A percentile compares a stretch with the other conserved stretches of the same genome.
Evolutionary conservation across 2,797 vertebrate species (phyloP).

Genomic region (Tauraco hartlaubi): DNA sequence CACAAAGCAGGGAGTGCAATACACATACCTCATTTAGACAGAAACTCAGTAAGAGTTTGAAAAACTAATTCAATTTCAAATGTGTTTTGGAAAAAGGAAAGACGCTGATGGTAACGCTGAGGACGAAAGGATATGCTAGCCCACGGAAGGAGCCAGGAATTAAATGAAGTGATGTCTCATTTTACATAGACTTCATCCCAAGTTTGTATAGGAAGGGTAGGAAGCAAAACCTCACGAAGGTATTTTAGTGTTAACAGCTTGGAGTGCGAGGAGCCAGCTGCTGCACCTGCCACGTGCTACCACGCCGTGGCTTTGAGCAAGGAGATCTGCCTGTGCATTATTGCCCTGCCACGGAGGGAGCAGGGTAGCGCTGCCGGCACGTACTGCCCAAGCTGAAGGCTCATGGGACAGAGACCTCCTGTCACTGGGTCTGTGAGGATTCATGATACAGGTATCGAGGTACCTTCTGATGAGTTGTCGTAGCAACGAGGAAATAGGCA

Average conservation of each 20-base stretch:
- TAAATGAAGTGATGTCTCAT: not conserved
- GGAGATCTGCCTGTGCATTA: not conserved
- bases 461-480: not conserved
- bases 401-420: not conserved
- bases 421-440: not conserved
- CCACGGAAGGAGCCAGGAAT: not conserved
- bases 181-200: not conserved
- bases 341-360: not conserved
- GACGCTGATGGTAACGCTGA: not conserved
- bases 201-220: not conserved
- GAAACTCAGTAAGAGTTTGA: not conserved
- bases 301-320: not conserved
- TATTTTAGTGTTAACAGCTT: not conserved
- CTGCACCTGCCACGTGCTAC: accelerated
- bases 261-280: not conserved
- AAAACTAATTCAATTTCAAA: not conserved
- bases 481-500: slow-evolving; percentile 18
- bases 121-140: not conserved
- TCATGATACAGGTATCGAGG: not conserved
- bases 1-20: not conserved
- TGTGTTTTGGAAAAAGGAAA: not conserved
- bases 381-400: accelerated
- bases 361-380: accelerated
- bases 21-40: not conserved
- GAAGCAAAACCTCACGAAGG: not conserved